Evolutionary conservation across 2,888 invertebrate genomes (phyloP).

Genomic region (Callosobruchus maculatus): DNA sequence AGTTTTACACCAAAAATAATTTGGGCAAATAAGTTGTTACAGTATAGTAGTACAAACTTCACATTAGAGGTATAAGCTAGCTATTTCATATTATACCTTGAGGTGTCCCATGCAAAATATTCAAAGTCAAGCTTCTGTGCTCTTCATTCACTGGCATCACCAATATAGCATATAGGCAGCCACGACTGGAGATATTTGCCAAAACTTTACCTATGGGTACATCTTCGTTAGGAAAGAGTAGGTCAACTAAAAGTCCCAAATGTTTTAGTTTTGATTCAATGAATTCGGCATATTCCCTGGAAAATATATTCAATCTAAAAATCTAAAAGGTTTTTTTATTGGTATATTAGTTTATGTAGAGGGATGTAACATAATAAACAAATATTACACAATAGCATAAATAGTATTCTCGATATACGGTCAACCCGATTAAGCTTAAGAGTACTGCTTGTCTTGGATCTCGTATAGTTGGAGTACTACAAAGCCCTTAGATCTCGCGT

Average conservation of each 20-base stretch:
- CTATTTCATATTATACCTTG: slow-evolving; percentile 60
- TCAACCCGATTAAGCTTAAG: too few species aligned
- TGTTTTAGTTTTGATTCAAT: slow-evolving; percentile 79
- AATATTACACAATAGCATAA: too few species aligned
- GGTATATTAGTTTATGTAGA: too few species aligned
- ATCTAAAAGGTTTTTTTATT: too few species aligned
- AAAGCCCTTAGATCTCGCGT: too few species aligned
- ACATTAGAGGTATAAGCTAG: neutral
- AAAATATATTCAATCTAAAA: slow-evolving; percentile 9
- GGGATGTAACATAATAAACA: too few species aligned
- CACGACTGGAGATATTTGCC: slow-evolving; percentile 84
- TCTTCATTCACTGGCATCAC: slow-evolving; percentile 83
- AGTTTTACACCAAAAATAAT: too few species aligned
- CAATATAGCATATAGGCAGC: slow-evolving; percentile 84
- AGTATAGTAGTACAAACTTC: too few species aligned
- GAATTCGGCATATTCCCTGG: slow-evolving; percentile 81
- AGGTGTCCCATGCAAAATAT: slow-evolving; percentile 85
- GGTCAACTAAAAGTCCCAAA: slow-evolving; percentile 75
- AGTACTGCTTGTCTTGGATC: too few species aligned
- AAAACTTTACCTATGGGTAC: slow-evolving; percentile 75
- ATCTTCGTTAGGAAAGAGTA: slow-evolving; percentile 89
- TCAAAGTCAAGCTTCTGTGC: slow-evolving; percentile 81
- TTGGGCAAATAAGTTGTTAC: too few species aligned
- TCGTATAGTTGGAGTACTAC: too few species aligned
- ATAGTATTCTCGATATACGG: too few species aligned